Evolutionary conservation across 2,113 vertebrate species (phyloP), one percentile per base, ranked within the genome.

Genomic region (Polyodon spathula): DNA sequence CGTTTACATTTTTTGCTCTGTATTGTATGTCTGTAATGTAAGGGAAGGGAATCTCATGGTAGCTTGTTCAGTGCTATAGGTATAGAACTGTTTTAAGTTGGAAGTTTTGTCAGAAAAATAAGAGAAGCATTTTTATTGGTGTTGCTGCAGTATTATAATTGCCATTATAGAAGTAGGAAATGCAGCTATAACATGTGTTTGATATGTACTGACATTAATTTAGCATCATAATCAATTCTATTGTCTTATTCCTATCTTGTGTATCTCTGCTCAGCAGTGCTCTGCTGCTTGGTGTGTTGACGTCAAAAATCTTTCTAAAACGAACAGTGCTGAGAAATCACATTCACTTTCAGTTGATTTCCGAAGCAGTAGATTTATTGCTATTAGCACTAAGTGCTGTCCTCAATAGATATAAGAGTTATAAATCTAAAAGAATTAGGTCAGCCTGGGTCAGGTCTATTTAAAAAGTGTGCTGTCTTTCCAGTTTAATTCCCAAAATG

Each of bases 381-480:
- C 77, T 78, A 75, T 69, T 70, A 73, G 75, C 82, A 78, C 74
- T 78, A 83, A 82, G 76, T 70, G 60, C 69, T 78, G 77, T 80
- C 77, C 76, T 67, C 76, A 2, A 68, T 63, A 73, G 62, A 73
- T 74, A 67, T 64, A 59, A 60, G 62, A 72, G 63, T 68, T 73
- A 81, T 87, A 83, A 84, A 84, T 84, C 83, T 81, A 76, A 66
- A 42, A 73, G 73, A 85, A 84, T 70, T 83, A 76, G 81, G 82
- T 86, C 81, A 77, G 68, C 40, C 64, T 12, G 73, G 83, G 80
- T 82, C 78, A 77, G 71, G 48, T 66, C 69, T 81, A 75, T 17
- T 15, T 12, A 27, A 27, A 27, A 27, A 16, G 14, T 8, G 27
- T 27, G 27, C 27, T 27, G 27, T 17, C 8, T 12, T 43, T 7